A percentile compares a stretch with the other conserved stretches of the same genome.
These are phyloP conservation scores for Fragum sueziense DNA, from an alignment of 2,888 invertebrate species.

Conservation along the genomic window DNA sequence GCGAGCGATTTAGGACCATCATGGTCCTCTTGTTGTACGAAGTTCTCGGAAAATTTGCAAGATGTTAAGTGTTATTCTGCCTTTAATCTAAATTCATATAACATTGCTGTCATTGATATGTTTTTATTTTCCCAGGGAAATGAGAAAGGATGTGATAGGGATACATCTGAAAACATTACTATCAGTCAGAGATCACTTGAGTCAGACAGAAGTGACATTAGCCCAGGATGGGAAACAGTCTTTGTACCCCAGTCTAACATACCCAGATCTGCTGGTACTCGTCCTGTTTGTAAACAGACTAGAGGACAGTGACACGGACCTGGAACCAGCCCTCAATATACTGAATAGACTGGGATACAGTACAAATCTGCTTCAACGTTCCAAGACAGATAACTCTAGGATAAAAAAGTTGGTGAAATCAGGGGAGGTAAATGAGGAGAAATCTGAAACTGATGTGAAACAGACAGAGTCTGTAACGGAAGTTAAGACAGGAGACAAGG, in stretches of 20 bases:
- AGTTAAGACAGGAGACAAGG: neutral
- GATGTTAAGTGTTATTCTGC: too few relatives aligned
- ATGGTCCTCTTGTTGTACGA: too few relatives aligned
- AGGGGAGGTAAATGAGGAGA: neutral
- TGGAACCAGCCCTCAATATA: slow-evolving; percentile 1
- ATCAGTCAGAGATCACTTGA: slow-evolving; percentile 47
- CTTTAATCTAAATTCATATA: neutral
- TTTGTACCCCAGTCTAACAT: slow-evolving; percentile 28
- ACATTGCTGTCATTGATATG: neutral
- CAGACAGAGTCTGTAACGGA: neutral
- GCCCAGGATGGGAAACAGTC: slow-evolving; percentile 1
- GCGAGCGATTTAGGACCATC: too few relatives aligned
- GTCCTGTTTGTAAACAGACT: slow-evolving; percentile 19
- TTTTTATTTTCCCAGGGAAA: slow-evolving; percentile 30
- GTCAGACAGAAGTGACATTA: slow-evolving; percentile 8
- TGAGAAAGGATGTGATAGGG: slow-evolving; percentile 1
- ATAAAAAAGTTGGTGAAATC: neutral
- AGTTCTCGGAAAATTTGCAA: too few relatives aligned
- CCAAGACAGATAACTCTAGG: neutral
- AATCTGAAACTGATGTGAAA: neutral
- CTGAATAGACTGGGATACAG: neutral
- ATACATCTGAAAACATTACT: slow-evolving; percentile 41
- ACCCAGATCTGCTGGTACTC: slow-evolving; percentile 42
- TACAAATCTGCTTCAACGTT: neutral
- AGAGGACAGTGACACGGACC: neutral